These are phyloP conservation scores for Scolopax bukidnonensis DNA, from an alignment of 2,797 vertebrate species.

Conservation along the genomic window DNA sequence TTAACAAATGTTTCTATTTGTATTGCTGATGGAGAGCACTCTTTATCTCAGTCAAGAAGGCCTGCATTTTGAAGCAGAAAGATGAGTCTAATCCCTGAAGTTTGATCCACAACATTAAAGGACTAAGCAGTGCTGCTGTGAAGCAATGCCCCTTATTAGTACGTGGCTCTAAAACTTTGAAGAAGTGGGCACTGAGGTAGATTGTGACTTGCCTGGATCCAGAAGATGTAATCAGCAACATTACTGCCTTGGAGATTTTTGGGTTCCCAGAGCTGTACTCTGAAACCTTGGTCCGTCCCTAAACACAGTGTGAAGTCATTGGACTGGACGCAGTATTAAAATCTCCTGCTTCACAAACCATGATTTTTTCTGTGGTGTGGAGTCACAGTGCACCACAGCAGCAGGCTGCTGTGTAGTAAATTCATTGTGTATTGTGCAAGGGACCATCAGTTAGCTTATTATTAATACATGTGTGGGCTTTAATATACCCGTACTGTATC, in stretches of 20 bases:
- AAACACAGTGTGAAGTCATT: slow-evolving; percentile 20
- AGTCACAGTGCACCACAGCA: slow-evolving; percentile 21
- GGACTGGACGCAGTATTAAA: slow-evolving; percentile 53
- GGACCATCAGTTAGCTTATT: slow-evolving; percentile 61
- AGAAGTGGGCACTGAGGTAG: not conserved
- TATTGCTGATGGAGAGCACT: not conserved
- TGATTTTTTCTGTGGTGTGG: slow-evolving; percentile 9
- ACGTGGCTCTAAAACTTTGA: rapidly evolving
- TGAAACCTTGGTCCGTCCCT: slow-evolving; percentile 31
- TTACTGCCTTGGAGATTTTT: not conserved
- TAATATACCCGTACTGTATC: slow-evolving; percentile 55
- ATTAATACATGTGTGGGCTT: slow-evolving; percentile 54
- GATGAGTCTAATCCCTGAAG: not conserved
- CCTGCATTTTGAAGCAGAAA: not conserved
- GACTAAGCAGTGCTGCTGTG: not conserved
- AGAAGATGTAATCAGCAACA: not conserved
- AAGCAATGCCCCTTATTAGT: not conserved
- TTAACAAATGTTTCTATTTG: not conserved
- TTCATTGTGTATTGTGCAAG: slow-evolving; percentile 46
- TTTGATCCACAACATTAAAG: not conserved
- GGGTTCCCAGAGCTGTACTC: not conserved
- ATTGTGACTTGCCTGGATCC: not conserved
- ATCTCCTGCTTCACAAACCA: slow-evolving; percentile 1
- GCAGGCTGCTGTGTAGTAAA: slow-evolving; percentile 42
- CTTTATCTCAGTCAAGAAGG: not conserved